Base-by-base conservation (phyloP, 2,113 vertebrate genomes). In the Callorhinus ursinus region DNA sequence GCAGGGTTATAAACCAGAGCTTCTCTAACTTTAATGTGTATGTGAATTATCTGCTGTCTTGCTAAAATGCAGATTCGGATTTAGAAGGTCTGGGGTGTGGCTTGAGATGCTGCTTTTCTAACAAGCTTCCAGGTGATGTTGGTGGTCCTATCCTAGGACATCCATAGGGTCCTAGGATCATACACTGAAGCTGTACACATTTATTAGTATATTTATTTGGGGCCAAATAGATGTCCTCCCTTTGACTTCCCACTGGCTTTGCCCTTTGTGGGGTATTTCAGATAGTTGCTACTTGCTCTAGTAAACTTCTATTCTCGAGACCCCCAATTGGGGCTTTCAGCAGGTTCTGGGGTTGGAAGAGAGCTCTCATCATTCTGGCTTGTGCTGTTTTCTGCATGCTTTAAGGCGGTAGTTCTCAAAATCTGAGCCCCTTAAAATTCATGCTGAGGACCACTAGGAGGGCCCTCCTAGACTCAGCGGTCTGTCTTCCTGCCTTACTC, bases 31-130 rank as follows among this genome's bases (percentile, higher is more conserved):
- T 90, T 59, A 24, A 46, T 7, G 16, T 53, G 26, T 12, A 39
- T 42, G 3, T 19, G 26, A 90, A 46, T 91, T 57, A 63, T 39
- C 39, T 55, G 4, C 0, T 2, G 11, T 72, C 76, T 95, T 91
- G 39, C 85, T 92, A 84, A 92, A 76, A 53, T 51, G 26, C 31
- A 92, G 46, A 86, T 93, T 84, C 31, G 65, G 96, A 86, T 49
- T 63, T 57, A 46, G 71, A 86, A 86, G 51, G 19, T 55, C 71
- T 77, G 8, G 19, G 5, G 4, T 13, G 3, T 49, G 19, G 15
- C 67, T 72, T 61, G 36, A 46, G 65, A 13, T 63, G 24, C 11
- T 79, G 24, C 13, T 63, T 21, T 63, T 95, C 46, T 83, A 79
- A 77, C 10, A 55, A 31, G 46, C 15, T 59, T n/a, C 77, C 63